phyloP scores from a whole-genome alignment of 2,797 vertebrate species.

The Nyctalus aviator region DNA sequence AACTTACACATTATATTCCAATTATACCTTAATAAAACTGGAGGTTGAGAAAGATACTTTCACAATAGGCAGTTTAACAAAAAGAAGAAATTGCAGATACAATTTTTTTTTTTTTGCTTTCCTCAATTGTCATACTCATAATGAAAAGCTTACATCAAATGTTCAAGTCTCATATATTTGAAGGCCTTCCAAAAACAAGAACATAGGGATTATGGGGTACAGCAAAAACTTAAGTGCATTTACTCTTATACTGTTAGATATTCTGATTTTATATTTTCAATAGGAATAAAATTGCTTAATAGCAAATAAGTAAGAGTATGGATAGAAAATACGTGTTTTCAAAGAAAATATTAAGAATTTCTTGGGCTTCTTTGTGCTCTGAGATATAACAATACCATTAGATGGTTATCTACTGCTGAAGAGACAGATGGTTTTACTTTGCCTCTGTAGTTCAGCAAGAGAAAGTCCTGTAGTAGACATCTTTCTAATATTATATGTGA shows the following conservation, averaged over 20 bases:
- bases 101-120: background rate
- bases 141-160: background rate
- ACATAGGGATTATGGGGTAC: background rate
- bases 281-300: background rate
- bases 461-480: background rate
- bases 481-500: conserved; percentile 28
- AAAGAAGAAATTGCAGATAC: background rate
- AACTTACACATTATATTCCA: background rate
- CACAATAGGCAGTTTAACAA: background rate
- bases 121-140: background rate
- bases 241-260: background rate
- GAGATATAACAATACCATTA: background rate
- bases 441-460: conserved; percentile 16
- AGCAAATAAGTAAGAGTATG: background rate
- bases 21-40: background rate
- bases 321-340: background rate
- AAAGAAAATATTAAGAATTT: background rate
- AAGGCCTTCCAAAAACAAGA: background rate
- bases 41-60: background rate
- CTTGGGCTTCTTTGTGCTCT: background rate
- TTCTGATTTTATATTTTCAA: background rate
- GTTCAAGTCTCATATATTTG: background rate
- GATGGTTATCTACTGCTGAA: background rate
- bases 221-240: background rate
- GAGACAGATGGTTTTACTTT: conserved; percentile 14